Percentiles rank a stretch among this genome's conserved stretches.
Conservation (phyloP, 2,888 invertebrate genomes). For the Drosophila kambysellisi region DNA sequence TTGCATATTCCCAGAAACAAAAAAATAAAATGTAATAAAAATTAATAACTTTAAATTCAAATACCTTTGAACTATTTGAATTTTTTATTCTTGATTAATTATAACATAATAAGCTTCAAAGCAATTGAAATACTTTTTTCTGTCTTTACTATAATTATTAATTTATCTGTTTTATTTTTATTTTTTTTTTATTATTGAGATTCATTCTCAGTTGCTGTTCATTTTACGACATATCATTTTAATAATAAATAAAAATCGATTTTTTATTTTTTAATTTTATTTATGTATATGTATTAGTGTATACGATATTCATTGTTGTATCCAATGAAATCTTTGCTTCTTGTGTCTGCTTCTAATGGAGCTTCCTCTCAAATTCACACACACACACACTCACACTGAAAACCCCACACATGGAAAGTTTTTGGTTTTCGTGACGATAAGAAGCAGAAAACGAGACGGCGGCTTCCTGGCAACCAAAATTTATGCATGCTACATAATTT, state of each 20-base stretch:
- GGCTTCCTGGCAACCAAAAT: conserved; percentile 75
- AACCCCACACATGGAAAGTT: conserved; percentile 60
- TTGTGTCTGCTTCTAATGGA: conserved; percentile 70
- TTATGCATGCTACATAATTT: conserved; percentile 79
- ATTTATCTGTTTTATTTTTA: neutral
- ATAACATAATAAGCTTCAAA: neutral
- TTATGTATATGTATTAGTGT: conserved; percentile 13
- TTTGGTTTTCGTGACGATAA: conserved; percentile 73
- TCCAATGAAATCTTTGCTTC: conserved; percentile 5
- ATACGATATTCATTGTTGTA: conserved; percentile 13
- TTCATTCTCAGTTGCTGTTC: neutral
- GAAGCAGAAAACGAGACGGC: conserved; percentile 69
- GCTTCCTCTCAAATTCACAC: conserved; percentile 54
- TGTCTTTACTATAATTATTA: neutral
- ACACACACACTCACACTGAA: conserved; percentile 9
- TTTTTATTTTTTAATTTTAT: neutral
- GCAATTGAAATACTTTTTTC: neutral
- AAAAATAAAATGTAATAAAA: neutral
- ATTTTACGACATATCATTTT: neutral
- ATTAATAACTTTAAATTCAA: neutral
- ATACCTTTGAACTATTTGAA: neutral
- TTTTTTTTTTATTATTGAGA: neutral
- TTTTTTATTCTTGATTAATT: neutral
- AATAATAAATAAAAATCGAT: neutral
- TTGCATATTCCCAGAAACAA: no score